phyloP scores from a whole-genome alignment of 2,797 vertebrate species.

The Eulemur mongoz region DNA sequence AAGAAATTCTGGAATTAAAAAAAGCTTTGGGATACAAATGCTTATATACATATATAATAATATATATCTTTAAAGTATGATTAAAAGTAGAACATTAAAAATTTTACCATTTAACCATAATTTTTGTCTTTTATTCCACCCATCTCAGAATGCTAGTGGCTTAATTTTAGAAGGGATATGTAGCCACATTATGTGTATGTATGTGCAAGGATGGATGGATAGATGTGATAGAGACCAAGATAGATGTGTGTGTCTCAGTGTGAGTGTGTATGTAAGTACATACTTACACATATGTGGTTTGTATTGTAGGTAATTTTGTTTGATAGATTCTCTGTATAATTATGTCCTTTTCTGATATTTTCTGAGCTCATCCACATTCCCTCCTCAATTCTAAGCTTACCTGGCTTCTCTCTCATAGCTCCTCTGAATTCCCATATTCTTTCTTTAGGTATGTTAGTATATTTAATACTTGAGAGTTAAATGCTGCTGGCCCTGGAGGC shows the following conservation, averaged over 20 bases:
- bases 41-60: not conserved
- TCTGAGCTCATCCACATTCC: not conserved
- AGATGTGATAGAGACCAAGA: not conserved
- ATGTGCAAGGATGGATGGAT: fast-evolving
- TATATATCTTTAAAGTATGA: not conserved
- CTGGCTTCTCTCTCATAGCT: not conserved
- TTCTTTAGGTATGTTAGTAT: slow-evolving; percentile 48
- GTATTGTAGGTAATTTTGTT: not conserved
- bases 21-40: not conserved
- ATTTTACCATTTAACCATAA: not conserved
- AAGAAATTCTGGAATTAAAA: not conserved
- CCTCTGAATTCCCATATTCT: slow-evolving; percentile 10
- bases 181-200: not conserved
- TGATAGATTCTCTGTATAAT: not conserved
- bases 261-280: not conserved
- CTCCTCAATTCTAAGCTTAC: not conserved
- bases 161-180: not conserved
- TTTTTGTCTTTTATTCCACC: not conserved
- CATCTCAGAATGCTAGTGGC: not conserved
- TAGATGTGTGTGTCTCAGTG: not conserved
- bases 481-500: not conserved
- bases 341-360: not conserved
- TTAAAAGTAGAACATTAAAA: not conserved
- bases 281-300: not conserved
- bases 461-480: slow-evolving; percentile 47